phyloP scores from a whole-genome alignment of 1,140 invertebrate species.

The Phthorimaea operculella region DNA sequence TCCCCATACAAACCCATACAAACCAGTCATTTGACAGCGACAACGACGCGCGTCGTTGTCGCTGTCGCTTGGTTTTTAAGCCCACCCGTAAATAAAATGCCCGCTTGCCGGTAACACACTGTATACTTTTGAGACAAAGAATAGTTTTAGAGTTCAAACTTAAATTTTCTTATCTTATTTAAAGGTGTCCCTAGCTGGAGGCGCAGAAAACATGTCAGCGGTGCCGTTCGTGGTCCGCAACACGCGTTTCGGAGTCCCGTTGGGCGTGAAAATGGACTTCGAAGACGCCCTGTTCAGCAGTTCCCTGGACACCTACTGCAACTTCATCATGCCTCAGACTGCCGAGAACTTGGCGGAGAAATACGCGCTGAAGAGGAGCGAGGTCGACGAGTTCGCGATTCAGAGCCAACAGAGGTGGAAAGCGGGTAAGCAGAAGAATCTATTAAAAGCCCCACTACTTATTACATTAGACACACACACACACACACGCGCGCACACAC shows the following conservation, averaged over 20 bases:
- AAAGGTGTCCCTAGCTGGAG: conserved; percentile 81
- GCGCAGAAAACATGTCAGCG: conserved; percentile 95
- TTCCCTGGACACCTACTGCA: conserved; percentile 88
- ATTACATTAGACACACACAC: too few species aligned
- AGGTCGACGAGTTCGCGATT: conserved; percentile 90
- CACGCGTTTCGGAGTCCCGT: conserved; percentile 86
- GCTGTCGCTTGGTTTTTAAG: too few species aligned
- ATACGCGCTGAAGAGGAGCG: conserved; percentile 84
- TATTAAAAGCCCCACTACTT: too few species aligned
- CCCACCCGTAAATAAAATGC: too few species aligned
- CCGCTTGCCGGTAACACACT: too few species aligned
- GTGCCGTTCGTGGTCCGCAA: conserved; percentile 88
- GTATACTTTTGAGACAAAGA: too few species aligned
- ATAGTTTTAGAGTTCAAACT: too few species aligned
- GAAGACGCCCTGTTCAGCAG: conserved; percentile 87
- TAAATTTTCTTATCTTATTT: too few species aligned
- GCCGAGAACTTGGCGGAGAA: conserved; percentile 97
- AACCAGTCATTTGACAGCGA: too few species aligned
- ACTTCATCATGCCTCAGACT: conserved; percentile 95
- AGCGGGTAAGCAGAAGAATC: conserved; percentile 70
- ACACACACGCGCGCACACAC: too few species aligned
- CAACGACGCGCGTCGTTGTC: too few species aligned
- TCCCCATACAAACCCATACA: too few species aligned
- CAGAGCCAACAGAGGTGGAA: conserved; percentile 86
- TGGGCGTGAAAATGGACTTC: conserved; percentile 83